A percentile compares a stretch with the other conserved stretches of the same genome.
Evolutionary conservation across 2,797 vertebrate species (phyloP).

Genomic region (Malacoctenus gilli): DNA sequence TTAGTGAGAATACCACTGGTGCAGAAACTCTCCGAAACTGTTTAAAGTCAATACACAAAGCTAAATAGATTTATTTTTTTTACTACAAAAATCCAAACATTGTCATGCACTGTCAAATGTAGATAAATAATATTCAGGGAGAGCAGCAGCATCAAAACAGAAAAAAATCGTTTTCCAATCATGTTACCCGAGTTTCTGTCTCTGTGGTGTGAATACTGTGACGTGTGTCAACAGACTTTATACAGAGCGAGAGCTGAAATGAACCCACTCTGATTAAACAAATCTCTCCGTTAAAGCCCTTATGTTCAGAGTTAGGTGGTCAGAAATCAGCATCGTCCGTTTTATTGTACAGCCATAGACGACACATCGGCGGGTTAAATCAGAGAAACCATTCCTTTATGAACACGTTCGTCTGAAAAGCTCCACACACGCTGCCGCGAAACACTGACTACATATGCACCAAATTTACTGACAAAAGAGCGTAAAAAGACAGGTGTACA

Average conservation of each 20-base stretch:
- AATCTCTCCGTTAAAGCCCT: slow-evolving; percentile 54
- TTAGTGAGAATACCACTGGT: no score
- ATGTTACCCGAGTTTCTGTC: slow-evolving; percentile 25
- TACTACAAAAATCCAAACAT: slow-evolving; percentile 69
- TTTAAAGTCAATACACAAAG: slow-evolving; percentile 54
- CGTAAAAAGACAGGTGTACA: slow-evolving; percentile 54
- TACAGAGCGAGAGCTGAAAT: slow-evolving; percentile 30
- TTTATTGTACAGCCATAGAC: slow-evolving; percentile 28
- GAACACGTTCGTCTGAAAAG: slow-evolving; percentile 37
- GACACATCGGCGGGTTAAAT: slow-evolving; percentile 42
- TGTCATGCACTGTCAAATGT: slow-evolving; percentile 64
- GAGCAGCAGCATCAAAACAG: slow-evolving; percentile 32
- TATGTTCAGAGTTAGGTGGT: slow-evolving; percentile 46
- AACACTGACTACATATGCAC: slow-evolving; percentile 40
- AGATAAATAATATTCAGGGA: slow-evolving; percentile 66
- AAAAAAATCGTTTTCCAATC: slow-evolving; percentile 26
- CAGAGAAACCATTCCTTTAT: slow-evolving; percentile 16
- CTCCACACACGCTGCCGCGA: slow-evolving; percentile 36
- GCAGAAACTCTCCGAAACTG: background rate
- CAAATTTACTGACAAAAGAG: slow-evolving; percentile 46
- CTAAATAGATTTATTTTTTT: slow-evolving; percentile 68
- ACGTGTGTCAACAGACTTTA: slow-evolving; percentile 18
- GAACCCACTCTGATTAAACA: slow-evolving; percentile 28
- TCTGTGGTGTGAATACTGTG: slow-evolving; percentile 34
- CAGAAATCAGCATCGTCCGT: slow-evolving; percentile 46